Evolutionary conservation across 2,888 invertebrate species (phyloP).

Genomic region (Synergus umbraculus): DNA sequence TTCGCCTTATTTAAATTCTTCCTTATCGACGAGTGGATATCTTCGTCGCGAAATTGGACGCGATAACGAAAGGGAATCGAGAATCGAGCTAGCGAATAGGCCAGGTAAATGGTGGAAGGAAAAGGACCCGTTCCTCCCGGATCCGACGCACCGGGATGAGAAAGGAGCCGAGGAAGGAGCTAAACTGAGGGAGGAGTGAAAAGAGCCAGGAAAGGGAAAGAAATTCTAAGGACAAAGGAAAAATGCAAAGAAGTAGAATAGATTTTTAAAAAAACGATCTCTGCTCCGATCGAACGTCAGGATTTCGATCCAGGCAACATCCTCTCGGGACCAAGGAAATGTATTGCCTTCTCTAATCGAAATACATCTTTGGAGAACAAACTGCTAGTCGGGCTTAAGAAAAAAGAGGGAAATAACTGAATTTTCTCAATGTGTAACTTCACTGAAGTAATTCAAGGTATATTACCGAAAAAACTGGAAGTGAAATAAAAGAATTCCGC

Average conservation of each 20-base stretch:
- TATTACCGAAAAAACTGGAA: slow-evolving; percentile 42
- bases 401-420: not conserved
- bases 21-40: slow-evolving; percentile 71
- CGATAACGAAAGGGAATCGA: slow-evolving; percentile 74
- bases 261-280: slow-evolving; percentile 71
- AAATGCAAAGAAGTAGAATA: slow-evolving; percentile 68
- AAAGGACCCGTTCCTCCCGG: slow-evolving; percentile 47
- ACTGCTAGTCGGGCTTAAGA: too few species aligned
- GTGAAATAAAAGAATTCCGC: slow-evolving; percentile 40
- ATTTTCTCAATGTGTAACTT: not conserved
- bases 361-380: not conserved
- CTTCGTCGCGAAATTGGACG: slow-evolving; percentile 76
- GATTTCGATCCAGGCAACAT: slow-evolving; percentile 43
- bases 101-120: slow-evolving; percentile 54
- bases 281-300: slow-evolving; percentile 58
- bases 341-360: slow-evolving; percentile 29
- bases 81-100: slow-evolving; percentile 63
- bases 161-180: slow-evolving; percentile 5
- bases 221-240: slow-evolving; percentile 65
- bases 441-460: not conserved
- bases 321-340: slow-evolving; percentile 42
- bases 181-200: slow-evolving; percentile 23
- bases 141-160: slow-evolving; percentile 31
- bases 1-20: slow-evolving; percentile 77
- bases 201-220: slow-evolving; percentile 45